Percentiles rank a stretch among this genome's conserved stretches.
These are phyloP conservation scores for Labeo calbasu DNA, from an alignment of 2,797 vertebrate species.

Conservation along the genomic window DNA sequence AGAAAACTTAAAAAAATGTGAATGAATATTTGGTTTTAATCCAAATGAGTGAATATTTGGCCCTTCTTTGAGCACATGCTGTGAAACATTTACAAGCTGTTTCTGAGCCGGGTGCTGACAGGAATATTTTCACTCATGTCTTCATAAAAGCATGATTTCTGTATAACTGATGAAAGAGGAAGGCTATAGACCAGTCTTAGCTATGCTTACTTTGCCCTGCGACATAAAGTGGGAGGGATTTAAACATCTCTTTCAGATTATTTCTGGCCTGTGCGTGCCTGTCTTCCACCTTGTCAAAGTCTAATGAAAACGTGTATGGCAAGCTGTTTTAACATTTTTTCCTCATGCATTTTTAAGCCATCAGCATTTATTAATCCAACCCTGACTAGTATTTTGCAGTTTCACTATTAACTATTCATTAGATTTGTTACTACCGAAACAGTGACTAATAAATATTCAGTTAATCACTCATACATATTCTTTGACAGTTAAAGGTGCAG, in stretches of 20 bases:
- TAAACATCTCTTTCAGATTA: not conserved
- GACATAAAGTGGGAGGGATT: not conserved
- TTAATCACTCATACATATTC: too few relatives aligned
- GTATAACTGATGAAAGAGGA: not conserved
- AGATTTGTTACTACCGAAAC: not conserved
- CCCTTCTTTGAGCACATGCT: not conserved
- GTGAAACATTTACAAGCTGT: not conserved
- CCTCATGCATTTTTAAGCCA: not conserved
- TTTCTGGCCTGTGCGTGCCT: slow-evolving; percentile 2
- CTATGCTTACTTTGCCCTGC: not conserved
- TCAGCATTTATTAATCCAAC: too few relatives aligned
- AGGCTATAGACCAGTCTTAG: not conserved
- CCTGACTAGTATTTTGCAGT: not conserved
- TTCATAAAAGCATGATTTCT: not conserved
- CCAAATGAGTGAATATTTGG: not conserved
- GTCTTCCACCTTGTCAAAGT: slow-evolving; percentile 19
- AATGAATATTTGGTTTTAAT: slow-evolving; percentile 18
- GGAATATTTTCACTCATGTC: not conserved
- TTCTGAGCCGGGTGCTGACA: not conserved
- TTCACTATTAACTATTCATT: not conserved
- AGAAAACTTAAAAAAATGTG: not conserved
- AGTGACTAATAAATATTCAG: too few relatives aligned
- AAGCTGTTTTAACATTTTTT: not conserved
- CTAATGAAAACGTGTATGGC: not conserved
- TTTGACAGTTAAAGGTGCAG: too few relatives aligned